Evolutionary conservation across 2,888 invertebrate genomes (phyloP).

Genomic region (Nowickia ferox): DNA sequence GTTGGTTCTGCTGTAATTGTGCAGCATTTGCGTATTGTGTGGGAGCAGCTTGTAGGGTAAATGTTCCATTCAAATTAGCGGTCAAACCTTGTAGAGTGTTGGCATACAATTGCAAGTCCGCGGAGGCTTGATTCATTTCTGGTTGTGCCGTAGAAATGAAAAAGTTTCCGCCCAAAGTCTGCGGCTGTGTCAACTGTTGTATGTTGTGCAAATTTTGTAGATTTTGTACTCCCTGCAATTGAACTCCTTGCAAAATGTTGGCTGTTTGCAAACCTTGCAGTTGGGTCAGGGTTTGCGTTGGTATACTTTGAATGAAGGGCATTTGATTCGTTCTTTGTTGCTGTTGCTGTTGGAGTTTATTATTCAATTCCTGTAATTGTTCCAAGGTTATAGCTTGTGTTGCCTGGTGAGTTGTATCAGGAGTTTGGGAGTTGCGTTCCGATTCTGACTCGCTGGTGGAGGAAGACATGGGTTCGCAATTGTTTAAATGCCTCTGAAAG

Average conservation of each 20-base stretch:
- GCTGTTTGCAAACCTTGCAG: conserved; percentile 73
- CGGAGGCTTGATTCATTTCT: conserved; percentile 65
- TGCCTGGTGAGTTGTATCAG: conserved; percentile 76
- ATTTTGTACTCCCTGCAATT: conserved; percentile 72
- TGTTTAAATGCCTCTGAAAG: conserved; percentile 90
- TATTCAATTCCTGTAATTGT: conserved; percentile 76
- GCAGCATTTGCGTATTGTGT: conserved; percentile 45
- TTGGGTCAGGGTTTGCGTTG: conserved; percentile 52
- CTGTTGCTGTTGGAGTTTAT: conserved; percentile 70
- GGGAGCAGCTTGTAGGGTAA: conserved; percentile 76
- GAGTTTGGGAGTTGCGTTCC: conserved; percentile 81
- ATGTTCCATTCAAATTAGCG: conserved; percentile 79
- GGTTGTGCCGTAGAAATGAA: conserved; percentile 76
- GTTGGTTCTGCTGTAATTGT: conserved; percentile 71
- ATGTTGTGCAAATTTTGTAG: conserved; percentile 73
- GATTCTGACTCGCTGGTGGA: conserved; percentile 92
- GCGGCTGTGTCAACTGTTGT: conserved; percentile 78
- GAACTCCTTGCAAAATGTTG: conserved; percentile 72
- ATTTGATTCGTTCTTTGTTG: conserved; percentile 68
- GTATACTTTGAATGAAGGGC: conserved; percentile 77
- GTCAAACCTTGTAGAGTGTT: conserved; percentile 79
- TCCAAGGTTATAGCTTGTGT: conserved; percentile 74
- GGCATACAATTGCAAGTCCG: conserved; percentile 79
- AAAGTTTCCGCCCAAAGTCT: conserved; percentile 79
- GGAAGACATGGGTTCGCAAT: conserved; percentile 90